Evolutionary conservation across 92 coral and sea anemone species (phyloP).

Genomic region (Scolanthus callimorphus): DNA sequence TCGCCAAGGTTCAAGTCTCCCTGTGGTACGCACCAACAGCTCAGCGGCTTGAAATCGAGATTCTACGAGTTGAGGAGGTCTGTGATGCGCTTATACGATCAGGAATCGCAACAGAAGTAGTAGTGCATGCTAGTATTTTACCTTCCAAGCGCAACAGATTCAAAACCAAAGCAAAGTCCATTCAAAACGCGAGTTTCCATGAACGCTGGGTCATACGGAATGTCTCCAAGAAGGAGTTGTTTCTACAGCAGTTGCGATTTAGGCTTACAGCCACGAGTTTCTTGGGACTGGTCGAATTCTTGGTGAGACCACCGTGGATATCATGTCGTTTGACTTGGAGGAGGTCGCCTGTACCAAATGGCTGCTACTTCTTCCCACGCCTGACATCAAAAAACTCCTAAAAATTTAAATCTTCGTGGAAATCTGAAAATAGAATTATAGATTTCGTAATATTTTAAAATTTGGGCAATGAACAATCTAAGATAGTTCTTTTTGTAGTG

Average conservation of each 20-base stretch:
- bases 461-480: too few relatives aligned
- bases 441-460: too few relatives aligned
- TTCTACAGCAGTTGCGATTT: constrained; percentile 43
- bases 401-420: background rate
- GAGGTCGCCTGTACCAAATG: constrained; percentile 51
- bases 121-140: constrained; percentile 40
- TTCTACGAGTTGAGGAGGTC: constrained; percentile 49
- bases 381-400: constrained; percentile 31
- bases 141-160: constrained; percentile 58
- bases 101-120: constrained; percentile 42
- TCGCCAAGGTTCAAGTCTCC: constrained; percentile 57
- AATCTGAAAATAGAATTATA: too few relatives aligned
- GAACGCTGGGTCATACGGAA: constrained; percentile 59
- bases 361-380: constrained; percentile 35
- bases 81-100: constrained; percentile 26
- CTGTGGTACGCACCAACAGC: constrained; percentile 59
- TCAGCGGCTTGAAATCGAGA: constrained; percentile 51
- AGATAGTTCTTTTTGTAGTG: too few relatives aligned
- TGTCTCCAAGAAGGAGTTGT: constrained; percentile 31
- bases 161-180: constrained; percentile 63
- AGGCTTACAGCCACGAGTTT: constrained; percentile 51
- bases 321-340: constrained; percentile 56
- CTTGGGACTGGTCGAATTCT: constrained; percentile 46
- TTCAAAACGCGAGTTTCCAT: constrained; percentile 40
- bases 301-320: constrained; percentile 45